Base-by-base conservation (phyloP, 2,888 invertebrate genomes). In the Panzeria rudis region DNA sequence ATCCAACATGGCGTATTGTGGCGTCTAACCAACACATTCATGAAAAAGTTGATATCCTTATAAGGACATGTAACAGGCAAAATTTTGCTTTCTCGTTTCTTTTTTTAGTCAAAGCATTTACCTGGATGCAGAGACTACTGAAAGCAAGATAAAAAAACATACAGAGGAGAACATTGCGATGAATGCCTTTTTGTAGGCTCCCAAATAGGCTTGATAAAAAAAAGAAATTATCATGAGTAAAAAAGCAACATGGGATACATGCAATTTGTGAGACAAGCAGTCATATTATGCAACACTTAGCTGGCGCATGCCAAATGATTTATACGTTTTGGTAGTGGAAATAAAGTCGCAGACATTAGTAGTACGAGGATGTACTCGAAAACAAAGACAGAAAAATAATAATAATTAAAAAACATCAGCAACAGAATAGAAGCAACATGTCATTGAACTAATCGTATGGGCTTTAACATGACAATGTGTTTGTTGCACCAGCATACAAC, bases 261-360 rank as follows among this genome's bases (percentile, higher is more conserved):
- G 64, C 62, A 72, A 44, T 6, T 13, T 54, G 41, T 25, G 44
- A 13, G 29, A 15, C 59, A 62, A 29, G 41, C 69, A 79, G 52
- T 76, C 69, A 62, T 59, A 82, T 82, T 82, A 85, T 85, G 82
- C 78, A 82, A 85, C 82, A 82, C 59, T 69, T 79, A 17, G 64
- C 56, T 79, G 82, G 85, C 85, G 85, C 85, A 85, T 85, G 85
- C 78, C 85, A 85, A 85, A 71, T 85, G 85, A 85, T 79, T 82
- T 69, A 82, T 82, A 85, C 85, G 78, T 56, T 85, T 77, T 78
- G 54, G 54, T 80, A 77, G 84, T 77, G 81, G 50, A 78, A 29
- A 25, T 56, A 52, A 85, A 69, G 73, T 72, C 71, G 44, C 81
- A 78, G 78, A 71, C 66, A 82, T 73, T 75, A 29, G 73, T 82